Evolutionary conservation across 53 echinoderm and acorn worm species (phyloP).

Genomic region (Stichopus horrens): DNA sequence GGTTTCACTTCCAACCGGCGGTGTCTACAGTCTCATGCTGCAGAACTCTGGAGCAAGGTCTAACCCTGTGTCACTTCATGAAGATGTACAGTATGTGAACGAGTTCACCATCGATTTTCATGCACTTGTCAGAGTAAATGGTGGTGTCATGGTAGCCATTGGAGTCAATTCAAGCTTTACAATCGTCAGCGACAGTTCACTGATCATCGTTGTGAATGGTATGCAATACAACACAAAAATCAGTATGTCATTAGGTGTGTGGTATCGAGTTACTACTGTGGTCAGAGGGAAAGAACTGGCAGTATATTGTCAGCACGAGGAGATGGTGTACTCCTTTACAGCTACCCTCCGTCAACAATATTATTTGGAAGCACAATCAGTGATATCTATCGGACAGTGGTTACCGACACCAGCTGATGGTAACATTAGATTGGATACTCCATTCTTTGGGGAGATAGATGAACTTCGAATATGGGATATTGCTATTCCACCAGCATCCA

Average conservation of each 20-base stretch:
- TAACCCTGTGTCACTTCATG: constrained; percentile 52
- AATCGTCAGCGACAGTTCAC: constrained; percentile 59
- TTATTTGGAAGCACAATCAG: constrained; percentile 51
- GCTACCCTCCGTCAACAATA: constrained; percentile 38
- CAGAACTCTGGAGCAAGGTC: constrained; percentile 66
- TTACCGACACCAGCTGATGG: constrained; percentile 61
- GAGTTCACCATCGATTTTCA: constrained; percentile 81
- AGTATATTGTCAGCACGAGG: constrained; percentile 50
- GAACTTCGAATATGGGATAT: constrained; percentile 73
- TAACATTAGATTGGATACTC: constrained; percentile 48
- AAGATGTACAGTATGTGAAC: neutral
- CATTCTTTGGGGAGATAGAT: constrained; percentile 79
- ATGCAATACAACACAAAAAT: constrained; percentile 67
- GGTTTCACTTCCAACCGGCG: constrained; percentile 62
- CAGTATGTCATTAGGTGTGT: constrained; percentile 51
- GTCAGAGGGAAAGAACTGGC: constrained; percentile 21
- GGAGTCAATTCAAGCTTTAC: constrained; percentile 66
- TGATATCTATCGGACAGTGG: constrained; percentile 82
- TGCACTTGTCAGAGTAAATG: constrained; percentile 49
- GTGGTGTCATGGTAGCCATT: constrained; percentile 77
- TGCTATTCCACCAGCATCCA: constrained; percentile 72
- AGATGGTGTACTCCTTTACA: constrained; percentile 52
- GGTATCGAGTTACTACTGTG: constrained; percentile 68
- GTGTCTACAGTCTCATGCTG: constrained; percentile 60
- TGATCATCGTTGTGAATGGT: constrained; percentile 50